Base-by-base conservation (phyloP, 2,888 invertebrate species). In the Cancer borealis region DNA sequence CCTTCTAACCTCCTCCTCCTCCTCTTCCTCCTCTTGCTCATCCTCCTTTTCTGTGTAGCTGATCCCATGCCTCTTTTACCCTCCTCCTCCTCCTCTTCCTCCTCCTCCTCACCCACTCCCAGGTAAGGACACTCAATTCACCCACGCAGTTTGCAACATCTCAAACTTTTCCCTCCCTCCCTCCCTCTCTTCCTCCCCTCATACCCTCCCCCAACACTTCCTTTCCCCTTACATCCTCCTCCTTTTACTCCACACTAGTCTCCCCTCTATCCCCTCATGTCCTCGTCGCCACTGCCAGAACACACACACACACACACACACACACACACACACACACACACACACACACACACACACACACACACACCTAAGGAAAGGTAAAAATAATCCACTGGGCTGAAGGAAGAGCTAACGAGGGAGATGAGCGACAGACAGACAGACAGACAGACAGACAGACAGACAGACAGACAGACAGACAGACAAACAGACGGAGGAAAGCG, bases 321-420 rank as follows among this genome's bases (percentile, higher is more conserved):
- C 73, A 73, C 73, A 73, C 73, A 73, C 73, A 73, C 73, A 73
- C 73, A 73, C 73, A 73, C 73, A 73, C 73, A 73, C 73, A 73
- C 73, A 73, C 73, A 73, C 73, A 73, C 73, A 73, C 73, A n/a
- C n/a, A n/a, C n/a, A 73, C n/a, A n/a, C n/a, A 73, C 73, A 39
- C 39, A 39, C 39, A 39, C 39, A 54, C 54, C 54, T 54, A 17
- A 54, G 12, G 54, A 54, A 39, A 54, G 54, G 54, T 12, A 54
- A 54, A 54, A 54, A 14, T 14, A 54, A 54, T 54, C 54, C 39
- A 39, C 39, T 39, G 39, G 39, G 17, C 54, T 3, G 54, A 54
- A 12, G 17, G 54, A 54, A 14, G 17, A 12, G 54, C 54, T 54
- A 54, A 54, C 54, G 54, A 54, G 54, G 54, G 54, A 54, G 54